A percentile compares a stretch with the other conserved stretches of the same genome.
Evolutionary conservation across 2,113 vertebrate genomes (phyloP).

Genomic region (Jaculus jaculus): DNA sequence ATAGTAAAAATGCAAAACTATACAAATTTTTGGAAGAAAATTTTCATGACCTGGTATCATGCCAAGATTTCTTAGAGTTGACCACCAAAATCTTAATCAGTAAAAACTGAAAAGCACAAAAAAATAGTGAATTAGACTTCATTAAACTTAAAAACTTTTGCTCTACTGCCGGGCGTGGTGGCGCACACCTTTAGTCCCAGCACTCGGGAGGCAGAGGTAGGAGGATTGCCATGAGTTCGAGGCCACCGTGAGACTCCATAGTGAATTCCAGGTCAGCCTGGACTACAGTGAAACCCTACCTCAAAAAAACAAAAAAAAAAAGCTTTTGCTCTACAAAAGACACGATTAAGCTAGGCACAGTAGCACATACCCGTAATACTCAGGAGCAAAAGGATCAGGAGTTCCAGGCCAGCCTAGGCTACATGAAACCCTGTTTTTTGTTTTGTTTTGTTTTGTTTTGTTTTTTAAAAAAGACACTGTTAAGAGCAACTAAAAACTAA

Average conservation of each 20-base stretch:
- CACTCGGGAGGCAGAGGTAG: too few relatives aligned
- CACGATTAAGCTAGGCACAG: neutral
- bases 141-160: neutral
- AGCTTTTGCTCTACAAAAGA: neutral
- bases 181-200: too few relatives aligned
- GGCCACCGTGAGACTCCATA: too few relatives aligned
- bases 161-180: too few relatives aligned
- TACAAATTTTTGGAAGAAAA: conserved; percentile 19
- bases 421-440: neutral
- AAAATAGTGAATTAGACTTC: neutral
- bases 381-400: neutral
- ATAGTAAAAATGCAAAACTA: conserved; percentile 17
- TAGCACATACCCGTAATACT: neutral
- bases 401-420: neutral
- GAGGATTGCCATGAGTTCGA: too few relatives aligned
- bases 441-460: too few relatives aligned
- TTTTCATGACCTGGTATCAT: neutral
- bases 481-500: neutral
- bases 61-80: conserved; percentile 7
- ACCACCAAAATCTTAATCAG: neutral
- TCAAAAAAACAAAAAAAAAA: neutral
- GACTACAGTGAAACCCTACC: too few relatives aligned
- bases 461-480: neutral
- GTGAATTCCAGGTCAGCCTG: too few relatives aligned
- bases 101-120: neutral